Conservation (phyloP, 2,797 vertebrate species). For the Sebastes iracundus region DNA sequence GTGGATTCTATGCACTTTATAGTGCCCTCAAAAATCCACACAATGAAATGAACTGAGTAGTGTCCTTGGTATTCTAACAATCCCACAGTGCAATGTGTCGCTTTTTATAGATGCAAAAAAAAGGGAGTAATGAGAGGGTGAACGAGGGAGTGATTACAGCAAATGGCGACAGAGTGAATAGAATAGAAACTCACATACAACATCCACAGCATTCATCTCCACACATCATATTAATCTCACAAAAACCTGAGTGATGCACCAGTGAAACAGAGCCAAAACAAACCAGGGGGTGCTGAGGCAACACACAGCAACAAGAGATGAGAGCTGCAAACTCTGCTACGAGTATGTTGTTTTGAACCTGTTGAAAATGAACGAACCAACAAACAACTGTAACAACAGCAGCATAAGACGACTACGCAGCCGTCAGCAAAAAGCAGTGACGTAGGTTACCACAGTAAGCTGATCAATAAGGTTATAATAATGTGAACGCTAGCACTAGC, state of each 20-base stretch:
- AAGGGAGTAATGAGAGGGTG: background rate
- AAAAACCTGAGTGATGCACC: background rate
- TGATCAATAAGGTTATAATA: no score
- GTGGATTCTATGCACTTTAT: background rate
- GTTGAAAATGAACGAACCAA: background rate
- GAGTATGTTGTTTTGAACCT: background rate
- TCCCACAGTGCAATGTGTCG: background rate
- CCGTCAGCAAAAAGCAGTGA: no score
- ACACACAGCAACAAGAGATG: background rate
- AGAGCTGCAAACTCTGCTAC: background rate
- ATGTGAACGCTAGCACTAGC: no score
- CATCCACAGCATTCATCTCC: background rate
- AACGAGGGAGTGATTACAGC: background rate
- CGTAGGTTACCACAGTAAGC: no score
- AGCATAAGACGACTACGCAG: background rate
- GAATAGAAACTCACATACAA: background rate
- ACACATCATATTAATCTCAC: background rate
- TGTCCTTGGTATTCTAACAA: background rate
- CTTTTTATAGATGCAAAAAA: background rate
- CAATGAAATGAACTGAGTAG: background rate
- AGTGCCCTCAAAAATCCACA: background rate
- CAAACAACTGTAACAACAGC: background rate
- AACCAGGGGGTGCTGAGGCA: background rate
- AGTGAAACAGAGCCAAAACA: background rate
- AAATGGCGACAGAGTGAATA: background rate